Evolutionary conservation across 2,888 invertebrate genomes (phyloP).

Genomic region (Nymphalis polychloros): DNA sequence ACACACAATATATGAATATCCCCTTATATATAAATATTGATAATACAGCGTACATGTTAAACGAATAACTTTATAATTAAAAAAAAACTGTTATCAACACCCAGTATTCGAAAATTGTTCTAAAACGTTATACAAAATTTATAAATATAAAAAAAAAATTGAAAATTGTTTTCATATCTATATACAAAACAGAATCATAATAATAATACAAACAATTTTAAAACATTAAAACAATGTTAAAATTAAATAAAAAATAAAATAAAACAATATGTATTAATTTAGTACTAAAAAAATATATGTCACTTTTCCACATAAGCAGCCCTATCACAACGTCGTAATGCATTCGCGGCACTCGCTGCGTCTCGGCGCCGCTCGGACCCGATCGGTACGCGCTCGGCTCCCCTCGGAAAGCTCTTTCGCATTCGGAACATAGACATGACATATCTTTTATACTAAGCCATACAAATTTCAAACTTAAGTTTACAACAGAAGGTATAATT

Average conservation of each 20-base stretch:
- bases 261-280: slow-evolving; percentile 3
- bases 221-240: not conserved
- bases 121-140: too few relatives aligned
- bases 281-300: slow-evolving; percentile 7
- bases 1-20: too few relatives aligned
- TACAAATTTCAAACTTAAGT: slow-evolving; percentile 46
- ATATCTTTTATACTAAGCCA: slow-evolving; percentile 56
- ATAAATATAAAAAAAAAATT: too few relatives aligned
- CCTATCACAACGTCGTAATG: slow-evolving; percentile 75
- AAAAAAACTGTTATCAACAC: not conserved
- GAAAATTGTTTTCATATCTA: too few relatives aligned
- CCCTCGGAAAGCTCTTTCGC: slow-evolving; percentile 75
- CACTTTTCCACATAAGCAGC: slow-evolving; percentile 58
- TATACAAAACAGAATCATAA: too few relatives aligned
- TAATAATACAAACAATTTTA: too few relatives aligned
- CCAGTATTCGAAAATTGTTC: not conserved
- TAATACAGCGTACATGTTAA: too few relatives aligned
- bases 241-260: slow-evolving; percentile 9
- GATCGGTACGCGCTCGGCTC: slow-evolving; percentile 78
- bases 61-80: too few relatives aligned
- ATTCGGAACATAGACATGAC: slow-evolving; percentile 73
- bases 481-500: slow-evolving; percentile 39
- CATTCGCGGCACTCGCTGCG: slow-evolving; percentile 74
- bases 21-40: too few relatives aligned
- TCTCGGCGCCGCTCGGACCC: slow-evolving; percentile 78